These are phyloP conservation scores for Tokudaia muenninki DNA, from an alignment of 2,797 vertebrate species.

Conservation along the genomic window DNA sequence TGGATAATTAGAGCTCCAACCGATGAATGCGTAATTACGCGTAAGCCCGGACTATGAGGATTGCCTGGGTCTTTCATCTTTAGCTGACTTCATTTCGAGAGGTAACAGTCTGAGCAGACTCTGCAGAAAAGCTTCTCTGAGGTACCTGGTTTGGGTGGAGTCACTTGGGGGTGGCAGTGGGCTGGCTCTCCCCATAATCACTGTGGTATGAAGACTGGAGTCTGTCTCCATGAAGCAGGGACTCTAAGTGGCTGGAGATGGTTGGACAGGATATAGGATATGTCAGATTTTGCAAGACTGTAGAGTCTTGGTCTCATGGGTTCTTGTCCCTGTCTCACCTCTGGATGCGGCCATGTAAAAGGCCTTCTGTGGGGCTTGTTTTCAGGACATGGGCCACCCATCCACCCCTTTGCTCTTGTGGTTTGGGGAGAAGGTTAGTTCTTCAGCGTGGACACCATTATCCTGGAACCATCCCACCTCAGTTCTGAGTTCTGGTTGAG, in stretches of 20 bases:
- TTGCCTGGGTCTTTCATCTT: constrained; percentile 80
- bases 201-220: background rate
- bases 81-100: constrained; percentile 75
- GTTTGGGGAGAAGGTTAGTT: background rate
- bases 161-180: background rate
- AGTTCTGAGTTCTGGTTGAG: background rate
- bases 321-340: background rate
- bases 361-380: background rate
- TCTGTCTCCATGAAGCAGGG: background rate
- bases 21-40: constrained; percentile 87
- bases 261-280: background rate
- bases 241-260: background rate
- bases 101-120: constrained; percentile 31
- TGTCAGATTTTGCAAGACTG: background rate
- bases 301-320: background rate
- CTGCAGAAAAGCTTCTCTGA: constrained; percentile 38
- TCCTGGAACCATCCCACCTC: background rate
- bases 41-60: constrained; percentile 80
- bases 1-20: constrained; percentile 85
- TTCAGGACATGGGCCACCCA: background rate
- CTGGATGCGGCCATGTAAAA: background rate
- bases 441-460: background rate
- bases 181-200: background rate
- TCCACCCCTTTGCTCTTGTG: background rate
- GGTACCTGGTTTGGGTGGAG: constrained; percentile 73